phyloP scores from a whole-genome alignment of 2,888 invertebrate genomes.

The Drosophila ustulata region DNA sequence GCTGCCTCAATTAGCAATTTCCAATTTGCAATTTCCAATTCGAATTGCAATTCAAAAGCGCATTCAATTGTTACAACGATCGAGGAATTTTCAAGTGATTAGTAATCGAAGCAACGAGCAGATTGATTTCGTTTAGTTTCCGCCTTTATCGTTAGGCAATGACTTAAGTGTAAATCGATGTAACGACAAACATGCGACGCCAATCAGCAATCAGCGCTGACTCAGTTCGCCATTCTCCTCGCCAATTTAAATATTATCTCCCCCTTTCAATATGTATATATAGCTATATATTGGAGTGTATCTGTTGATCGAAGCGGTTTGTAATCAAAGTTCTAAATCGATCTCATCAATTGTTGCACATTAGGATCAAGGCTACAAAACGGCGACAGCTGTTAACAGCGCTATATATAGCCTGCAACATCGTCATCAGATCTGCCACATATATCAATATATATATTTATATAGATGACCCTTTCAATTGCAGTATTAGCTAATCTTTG shows the following conservation, averaged over 20 bases:
- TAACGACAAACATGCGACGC: slow-evolving; percentile 57
- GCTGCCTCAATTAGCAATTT: not conserved
- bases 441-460: not conserved
- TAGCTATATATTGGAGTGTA: not conserved
- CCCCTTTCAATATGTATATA: slow-evolving; percentile 10
- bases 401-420: slow-evolving; percentile 17
- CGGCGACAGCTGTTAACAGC: slow-evolving; percentile 33
- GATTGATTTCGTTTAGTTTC: slow-evolving; percentile 6
- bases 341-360: slow-evolving; percentile 32
- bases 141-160: slow-evolving; percentile 23
- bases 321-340: slow-evolving; percentile 4
- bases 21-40: not conserved
- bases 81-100: slow-evolving; percentile 31
- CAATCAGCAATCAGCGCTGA: slow-evolving; percentile 51
- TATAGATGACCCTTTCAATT: slow-evolving; percentile 8
- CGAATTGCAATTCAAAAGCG: not conserved
- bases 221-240: slow-evolving; percentile 18
- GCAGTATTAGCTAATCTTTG: not conserved
- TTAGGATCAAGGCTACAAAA: slow-evolving; percentile 38
- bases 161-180: slow-evolving; percentile 64
- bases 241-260: slow-evolving; percentile 28
- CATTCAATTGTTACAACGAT: not conserved
- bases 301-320: not conserved
- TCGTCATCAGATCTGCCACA: no score
- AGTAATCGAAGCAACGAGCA: slow-evolving; percentile 27